phyloP scores from a whole-genome alignment of 1,140 invertebrate genomes.

The Zaprionus taronus region DNA sequence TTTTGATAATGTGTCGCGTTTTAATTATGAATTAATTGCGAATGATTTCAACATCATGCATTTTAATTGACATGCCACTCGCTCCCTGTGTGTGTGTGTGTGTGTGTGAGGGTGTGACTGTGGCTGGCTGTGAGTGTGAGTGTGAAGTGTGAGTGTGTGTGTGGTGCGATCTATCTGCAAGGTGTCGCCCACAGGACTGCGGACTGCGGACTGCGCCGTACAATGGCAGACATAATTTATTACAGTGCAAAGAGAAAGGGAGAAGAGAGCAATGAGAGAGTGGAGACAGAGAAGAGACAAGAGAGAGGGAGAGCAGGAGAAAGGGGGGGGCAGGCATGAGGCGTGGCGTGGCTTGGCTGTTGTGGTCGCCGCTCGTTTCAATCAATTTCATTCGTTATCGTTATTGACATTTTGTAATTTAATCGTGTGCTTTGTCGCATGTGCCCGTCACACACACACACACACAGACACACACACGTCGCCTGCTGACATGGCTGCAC shows the following conservation, averaged over 20 bases:
- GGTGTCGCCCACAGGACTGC: conserved; percentile 30
- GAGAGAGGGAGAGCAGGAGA: not conserved
- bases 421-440: conserved; percentile 78
- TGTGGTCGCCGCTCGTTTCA: conserved; percentile 76
- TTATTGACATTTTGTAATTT: conserved; percentile 72
- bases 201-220: not conserved
- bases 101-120: conserved; percentile 16
- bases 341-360: conserved; percentile 10
- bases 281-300: too few species aligned
- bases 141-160: conserved; percentile 1
- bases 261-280: too few species aligned
- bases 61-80: conserved; percentile 80
- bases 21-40: conserved; percentile 82
- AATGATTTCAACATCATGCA: conserved; percentile 82
- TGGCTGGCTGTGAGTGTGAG: not conserved
- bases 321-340: not conserved
- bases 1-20: conserved; percentile 80
- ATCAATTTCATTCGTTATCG: conserved; percentile 82
- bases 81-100: conserved; percentile 3
- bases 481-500: conserved; percentile 54
- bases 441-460: conserved; percentile 52
- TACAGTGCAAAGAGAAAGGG: conserved; percentile 35
- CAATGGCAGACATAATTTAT: conserved; percentile 67
- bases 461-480: conserved; percentile 6
- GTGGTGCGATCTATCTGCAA: conserved; percentile 28